These are phyloP conservation scores for Heterodera carotae DNA, from an alignment of 1,140 invertebrate genomes.

Conservation along the genomic window DNA sequence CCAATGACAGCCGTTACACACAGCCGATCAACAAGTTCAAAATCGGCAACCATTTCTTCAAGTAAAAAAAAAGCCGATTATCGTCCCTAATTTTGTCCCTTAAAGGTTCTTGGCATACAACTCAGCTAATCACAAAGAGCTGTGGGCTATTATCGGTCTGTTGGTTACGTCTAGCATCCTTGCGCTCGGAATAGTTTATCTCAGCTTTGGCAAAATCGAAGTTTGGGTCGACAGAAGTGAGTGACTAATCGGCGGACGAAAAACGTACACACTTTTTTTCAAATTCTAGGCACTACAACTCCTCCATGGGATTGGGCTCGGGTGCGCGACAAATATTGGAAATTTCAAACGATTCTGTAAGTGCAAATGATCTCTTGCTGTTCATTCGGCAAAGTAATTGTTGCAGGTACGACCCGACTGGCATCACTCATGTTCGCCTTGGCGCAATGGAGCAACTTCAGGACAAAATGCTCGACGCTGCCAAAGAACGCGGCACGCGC, in stretches of 20 bases:
- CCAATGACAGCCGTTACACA: slow-evolving; percentile 9
- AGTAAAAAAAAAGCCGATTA: background rate
- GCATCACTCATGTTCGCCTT: slow-evolving; percentile 50
- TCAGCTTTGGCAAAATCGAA: slow-evolving; percentile 52
- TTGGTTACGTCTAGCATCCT: background rate
- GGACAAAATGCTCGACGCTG: slow-evolving; percentile 62
- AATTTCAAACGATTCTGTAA: slow-evolving; percentile 22
- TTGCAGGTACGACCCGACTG: slow-evolving; percentile 45
- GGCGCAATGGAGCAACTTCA: slow-evolving; percentile 59
- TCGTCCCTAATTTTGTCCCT: background rate
- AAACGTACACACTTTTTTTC: background rate
- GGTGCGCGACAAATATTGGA: slow-evolving; percentile 41
- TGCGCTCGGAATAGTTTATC: slow-evolving; percentile 42
- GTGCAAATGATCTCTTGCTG: background rate
- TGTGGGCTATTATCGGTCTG: slow-evolving; percentile 27
- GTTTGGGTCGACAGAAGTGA: slow-evolving; percentile 55
- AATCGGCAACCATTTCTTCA: background rate
- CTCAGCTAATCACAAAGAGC: slow-evolving; percentile 22
- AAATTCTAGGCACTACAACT: slow-evolving; percentile 34
- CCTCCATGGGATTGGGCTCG: slow-evolving; percentile 56
- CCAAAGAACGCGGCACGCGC: slow-evolving; percentile 55
- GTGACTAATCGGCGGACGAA: background rate
- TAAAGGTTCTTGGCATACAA: slow-evolving; percentile 25
- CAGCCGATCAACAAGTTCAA: slow-evolving; percentile 36
- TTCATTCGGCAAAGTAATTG: too few species aligned